Base-by-base conservation (phyloP, 2,797 vertebrate species). In the Tapirus indicus region DNA sequence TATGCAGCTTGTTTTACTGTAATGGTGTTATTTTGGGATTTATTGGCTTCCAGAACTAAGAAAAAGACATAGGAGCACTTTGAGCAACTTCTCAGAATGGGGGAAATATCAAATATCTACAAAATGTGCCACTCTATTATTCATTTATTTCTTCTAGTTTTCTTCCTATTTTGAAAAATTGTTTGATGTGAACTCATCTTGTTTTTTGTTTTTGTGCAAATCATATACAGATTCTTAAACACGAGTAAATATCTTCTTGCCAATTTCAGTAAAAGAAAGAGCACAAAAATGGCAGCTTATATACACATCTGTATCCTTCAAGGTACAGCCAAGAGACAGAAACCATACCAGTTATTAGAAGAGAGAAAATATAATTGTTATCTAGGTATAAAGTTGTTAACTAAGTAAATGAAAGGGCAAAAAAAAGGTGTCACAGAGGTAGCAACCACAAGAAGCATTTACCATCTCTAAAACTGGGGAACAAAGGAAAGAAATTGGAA, bases 21-120 rank as follows among this genome's bases (percentile, higher is more conserved):
- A 98, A 98, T 97, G 95, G 92, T 7, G 56, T 98, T 98, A 98
- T 97, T 98, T 98, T 97, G 96, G 97, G 96, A 96, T 98, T 98
- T 99, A 98, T 98, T 98, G 98, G 84, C 94, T 96, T 97, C 97
- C 75, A 97, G 92, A 97, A 94, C 86, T 96, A 94, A 93, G 93
- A 89, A 85, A 82, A 83, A 97, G 85, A 83, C 17, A 93, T 10
- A 98, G 84, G 47, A 97, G 52, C 95, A 97, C 88, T 98, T 98
- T 96, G 84, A 72, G 47, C 49, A 98, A 75, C 84, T 95, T 94
- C 62, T 97, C 96, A 71, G 62, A 96, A 88, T 12, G 91, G 41
- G 95, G 56, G 60, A 84, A 89, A 52, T 52, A 54, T 72, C 91
- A 97, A 90, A 97, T 83, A 82, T 17, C 49, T 91, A 83, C 64